Conservation (phyloP, 2,888 invertebrate species). For the Pristionchus entomophagus region DNA sequence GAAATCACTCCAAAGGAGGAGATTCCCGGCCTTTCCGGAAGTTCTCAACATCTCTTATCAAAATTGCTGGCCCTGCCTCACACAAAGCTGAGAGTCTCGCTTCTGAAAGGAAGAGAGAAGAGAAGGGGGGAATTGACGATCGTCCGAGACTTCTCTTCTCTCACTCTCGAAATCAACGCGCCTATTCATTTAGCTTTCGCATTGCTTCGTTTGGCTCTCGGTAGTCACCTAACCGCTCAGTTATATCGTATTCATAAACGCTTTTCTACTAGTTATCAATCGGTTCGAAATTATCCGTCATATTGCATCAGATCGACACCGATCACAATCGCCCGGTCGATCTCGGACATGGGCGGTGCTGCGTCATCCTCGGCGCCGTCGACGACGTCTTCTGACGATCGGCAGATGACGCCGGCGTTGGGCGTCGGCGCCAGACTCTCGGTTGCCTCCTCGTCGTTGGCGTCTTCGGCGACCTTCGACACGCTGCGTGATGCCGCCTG, state of each 20-base stretch:
- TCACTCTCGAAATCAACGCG: background rate
- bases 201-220: background rate
- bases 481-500: background rate
- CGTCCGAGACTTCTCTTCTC: background rate
- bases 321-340: slow-evolving; percentile 3
- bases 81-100: background rate
- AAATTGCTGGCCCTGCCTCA: too few species aligned
- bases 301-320: slow-evolving; percentile 37
- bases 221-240: too few species aligned
- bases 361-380: slow-evolving; percentile 38
- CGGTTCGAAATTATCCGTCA: too few species aligned
- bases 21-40: background rate
- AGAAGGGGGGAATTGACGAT: background rate
- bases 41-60: background rate
- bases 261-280: too few species aligned
- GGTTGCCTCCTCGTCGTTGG: slow-evolving; percentile 36
- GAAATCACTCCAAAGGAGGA: too few species aligned
- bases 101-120: background rate
- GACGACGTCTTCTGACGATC: background rate
- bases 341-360: slow-evolving; percentile 33
- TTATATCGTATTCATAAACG: background rate
- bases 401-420: background rate
- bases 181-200: slow-evolving; percentile 34
- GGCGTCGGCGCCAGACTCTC: background rate
- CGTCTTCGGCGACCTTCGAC: slow-evolving; percentile 37